Base-by-base conservation (phyloP, 2,113 vertebrate genomes). In the Panthera tigris region DNA sequence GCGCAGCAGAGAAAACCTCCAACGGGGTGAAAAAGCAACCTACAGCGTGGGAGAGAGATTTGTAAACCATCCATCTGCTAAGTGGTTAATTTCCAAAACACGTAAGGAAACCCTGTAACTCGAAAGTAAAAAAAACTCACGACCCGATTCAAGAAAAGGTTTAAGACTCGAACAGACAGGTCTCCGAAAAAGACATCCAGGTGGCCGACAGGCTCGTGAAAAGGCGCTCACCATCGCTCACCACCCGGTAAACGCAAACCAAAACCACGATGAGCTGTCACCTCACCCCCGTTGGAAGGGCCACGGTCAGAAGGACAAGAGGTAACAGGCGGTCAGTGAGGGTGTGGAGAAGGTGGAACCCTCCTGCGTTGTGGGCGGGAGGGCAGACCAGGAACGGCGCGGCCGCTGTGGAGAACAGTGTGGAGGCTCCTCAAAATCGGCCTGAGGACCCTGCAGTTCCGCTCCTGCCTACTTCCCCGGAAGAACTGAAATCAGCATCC, bases 311-410 rank as follows among this genome's bases (percentile, higher is more conserved):
- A 4, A 69, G 19, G 45, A n/a, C 4, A 6, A 11, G 31, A 16
- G 13, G 1, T 8, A 5, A 11, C 1, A 1, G 1, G 50, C 0
- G 57, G 57, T 15, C 0, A 0, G 71, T 1, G 48, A 68, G 16
- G 15, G 21, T 0, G 4, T 2, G 57, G 31, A 4, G 21, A 45
- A 27, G 5, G 5, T 0, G 4, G 36, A 14, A 4, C 52, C 23
- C 68, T 0, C 0, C 2, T 0, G 27, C 36, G 0, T 36, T 2
- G 36, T 4, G 1, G 8, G 21, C 0, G 48, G 36, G 16, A 7
- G 13, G 0, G 16, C 21, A 1, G 7, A 8, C 2, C 2, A 55
- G 36, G 7, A 12, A 3, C 2, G 45, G 36, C 1, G 8, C 16
- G 0, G 50, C 36, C 18, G 2, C 71, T 3, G 39, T 1, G 61